Evolutionary conservation across 2,113 vertebrate genomes (phyloP), one percentile per base, ranked within the genome.

Genomic region (Polyodon spathula): DNA sequence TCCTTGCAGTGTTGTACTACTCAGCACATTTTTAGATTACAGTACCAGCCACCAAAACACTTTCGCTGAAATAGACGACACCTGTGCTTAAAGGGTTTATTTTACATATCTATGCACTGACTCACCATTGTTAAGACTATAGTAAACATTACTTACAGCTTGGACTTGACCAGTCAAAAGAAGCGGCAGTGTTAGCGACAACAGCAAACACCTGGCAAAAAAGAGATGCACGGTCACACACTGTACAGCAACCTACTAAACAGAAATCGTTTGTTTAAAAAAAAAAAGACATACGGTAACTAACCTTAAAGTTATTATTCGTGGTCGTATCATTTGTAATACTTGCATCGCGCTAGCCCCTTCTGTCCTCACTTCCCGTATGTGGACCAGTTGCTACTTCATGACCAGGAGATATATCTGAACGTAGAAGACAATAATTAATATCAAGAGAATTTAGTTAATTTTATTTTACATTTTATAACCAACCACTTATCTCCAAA

Each of bases 131-230:
- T 5, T 61, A 61, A 53, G 14, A 48, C 53, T 9, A 59, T 6
- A 17, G n/a, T n/a, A 6, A 56, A 15, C 15, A 44, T 40, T 40
- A 92, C 91, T 92, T 83, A 93, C 91, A 61, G 86, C 89, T 15
- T 76, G 66, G 56, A 66, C 87, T 72, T 68, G 73, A 9, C 78
- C 71, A 58, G 68, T 66, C 59, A 91, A 71, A 11, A 78, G 56
- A 65, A 78, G 40, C 63, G 71, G 64, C 6, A 81, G 44, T 59
- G 43, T 48, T 44, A 85, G 63, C 74, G 74, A 78, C 40, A 88
- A 48, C 15, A 76, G 72, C 66, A 88, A 78, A 70, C 81, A 67
- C 79, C 85, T 88, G 74, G 6, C 61, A 63, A n/a, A 12, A 52
- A 8, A 66, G 58, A 50, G 42, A n/a, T n/a, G n/a, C n/a, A n/a